A percentile compares a stretch with the other conserved stretches of the same genome.
Conservation (phyloP, 2,113 vertebrate species). For the Nycticebus coucang region DNA sequence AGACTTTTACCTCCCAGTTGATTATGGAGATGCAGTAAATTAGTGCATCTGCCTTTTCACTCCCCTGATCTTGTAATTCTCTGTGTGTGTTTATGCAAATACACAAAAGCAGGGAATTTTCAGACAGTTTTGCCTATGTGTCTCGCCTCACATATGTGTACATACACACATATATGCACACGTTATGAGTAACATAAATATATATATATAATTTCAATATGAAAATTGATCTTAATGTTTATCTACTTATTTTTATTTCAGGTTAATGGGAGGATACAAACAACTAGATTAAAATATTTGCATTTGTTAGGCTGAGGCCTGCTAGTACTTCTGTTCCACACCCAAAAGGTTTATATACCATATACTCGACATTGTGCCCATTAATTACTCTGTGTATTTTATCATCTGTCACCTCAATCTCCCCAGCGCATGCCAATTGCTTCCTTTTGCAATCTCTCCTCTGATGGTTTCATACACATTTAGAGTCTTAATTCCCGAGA, state of each 20-base stretch:
- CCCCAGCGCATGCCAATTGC: not conserved
- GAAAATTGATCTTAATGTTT: too few relatives aligned
- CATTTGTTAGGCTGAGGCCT: too few relatives aligned
- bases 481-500: not conserved
- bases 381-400: not conserved
- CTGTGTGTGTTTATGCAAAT: not conserved
- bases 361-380: too few relatives aligned
- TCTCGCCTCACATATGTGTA: not conserved
- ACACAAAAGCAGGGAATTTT: not conserved
- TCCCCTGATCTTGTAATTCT: not conserved
- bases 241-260: too few relatives aligned
- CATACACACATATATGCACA: not conserved
- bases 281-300: too few relatives aligned
- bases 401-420: not conserved
- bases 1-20: not conserved
- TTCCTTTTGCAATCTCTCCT: not conserved
- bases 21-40: not conserved
- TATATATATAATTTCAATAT: not conserved
- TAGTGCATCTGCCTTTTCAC: not conserved
- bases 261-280: too few relatives aligned
- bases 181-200: not conserved
- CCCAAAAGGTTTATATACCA: too few relatives aligned
- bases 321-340: too few relatives aligned
- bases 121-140: not conserved
- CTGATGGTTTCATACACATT: not conserved